Percentiles rank a stretch among this genome's conserved stretches.
These are phyloP conservation scores for Onthophagus taurus DNA, from an alignment of 1,140 invertebrate species.

Conservation along the genomic window DNA sequence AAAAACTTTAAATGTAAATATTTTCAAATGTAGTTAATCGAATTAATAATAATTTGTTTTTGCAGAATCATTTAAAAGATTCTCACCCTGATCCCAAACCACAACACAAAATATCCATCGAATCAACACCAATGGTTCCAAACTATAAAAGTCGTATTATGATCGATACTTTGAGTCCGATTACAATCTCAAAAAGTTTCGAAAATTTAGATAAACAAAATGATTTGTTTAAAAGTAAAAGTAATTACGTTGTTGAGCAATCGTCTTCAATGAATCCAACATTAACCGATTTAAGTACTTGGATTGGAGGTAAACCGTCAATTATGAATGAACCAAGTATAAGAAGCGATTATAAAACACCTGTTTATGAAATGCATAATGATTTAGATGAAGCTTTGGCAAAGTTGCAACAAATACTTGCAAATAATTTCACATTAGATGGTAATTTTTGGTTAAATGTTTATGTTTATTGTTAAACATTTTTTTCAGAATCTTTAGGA, in stretches of 20 bases:
- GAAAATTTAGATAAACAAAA: neutral
- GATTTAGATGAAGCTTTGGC: slow-evolving; percentile 50
- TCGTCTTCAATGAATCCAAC: slow-evolving; percentile 36
- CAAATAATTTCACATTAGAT: slow-evolving; percentile 48
- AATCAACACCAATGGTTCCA: slow-evolving; percentile 33
- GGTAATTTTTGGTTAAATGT: slow-evolving; percentile 30
- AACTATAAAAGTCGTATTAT: slow-evolving; percentile 13
- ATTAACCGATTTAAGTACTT: slow-evolving; percentile 47
- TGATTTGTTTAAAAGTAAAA: slow-evolving; percentile 3
- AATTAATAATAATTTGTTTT: slow-evolving; percentile 12
- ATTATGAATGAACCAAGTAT: neutral
- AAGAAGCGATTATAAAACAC: slow-evolving; percentile 8
- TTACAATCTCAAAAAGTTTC: slow-evolving; percentile 30
- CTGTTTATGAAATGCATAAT: slow-evolving; percentile 38
- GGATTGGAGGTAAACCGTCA: slow-evolving; percentile 40
- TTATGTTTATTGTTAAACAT: slow-evolving; percentile 9
- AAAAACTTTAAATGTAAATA: slow-evolving; percentile 45
- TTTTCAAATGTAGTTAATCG: slow-evolving; percentile 6
- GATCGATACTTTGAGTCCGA: slow-evolving; percentile 43
- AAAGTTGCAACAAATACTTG: slow-evolving; percentile 48
- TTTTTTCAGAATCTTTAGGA: slow-evolving; percentile 39
- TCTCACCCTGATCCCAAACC: slow-evolving; percentile 3
- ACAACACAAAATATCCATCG: slow-evolving; percentile 13
- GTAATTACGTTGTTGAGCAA: neutral
- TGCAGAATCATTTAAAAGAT: slow-evolving; percentile 19